Percentiles rank a stretch among this genome's conserved stretches.
Evolutionary conservation across 2,888 invertebrate genomes (phyloP).

Genomic region (Machimus rusticus): DNA sequence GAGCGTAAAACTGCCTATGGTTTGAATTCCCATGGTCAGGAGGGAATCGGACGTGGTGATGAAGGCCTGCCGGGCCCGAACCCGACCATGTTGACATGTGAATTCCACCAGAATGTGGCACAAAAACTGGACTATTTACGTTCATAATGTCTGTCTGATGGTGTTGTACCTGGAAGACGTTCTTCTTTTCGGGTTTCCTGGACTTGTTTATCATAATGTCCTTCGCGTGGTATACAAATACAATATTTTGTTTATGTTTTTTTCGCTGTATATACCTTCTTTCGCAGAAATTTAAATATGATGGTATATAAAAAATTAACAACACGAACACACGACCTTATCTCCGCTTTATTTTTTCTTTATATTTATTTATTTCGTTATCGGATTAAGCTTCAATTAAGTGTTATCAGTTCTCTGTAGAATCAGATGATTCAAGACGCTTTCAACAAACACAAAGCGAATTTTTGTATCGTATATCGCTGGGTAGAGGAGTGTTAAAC

Average conservation of each 20-base stretch:
- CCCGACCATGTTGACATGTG: not conserved
- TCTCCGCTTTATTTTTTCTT: not conserved
- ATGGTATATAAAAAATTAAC: not conserved
- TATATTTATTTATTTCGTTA: not conserved
- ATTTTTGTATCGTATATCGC: not conserved
- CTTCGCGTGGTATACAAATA: not conserved
- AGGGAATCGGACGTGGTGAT: not conserved
- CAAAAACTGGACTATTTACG: slow-evolving; percentile 30
- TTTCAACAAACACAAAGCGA: not conserved
- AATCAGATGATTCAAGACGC: slow-evolving; percentile 21
- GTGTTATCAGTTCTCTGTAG: slow-evolving; percentile 30
- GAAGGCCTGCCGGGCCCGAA: not conserved
- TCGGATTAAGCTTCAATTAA: not conserved
- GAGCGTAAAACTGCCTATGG: not conserved
- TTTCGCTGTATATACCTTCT: not conserved
- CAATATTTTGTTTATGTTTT: not conserved
- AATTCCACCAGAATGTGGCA: not conserved
- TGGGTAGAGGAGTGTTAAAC: not conserved
- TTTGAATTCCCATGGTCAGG: not conserved
- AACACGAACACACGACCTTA: not conserved
- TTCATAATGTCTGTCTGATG: not conserved
- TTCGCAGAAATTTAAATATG: not conserved
- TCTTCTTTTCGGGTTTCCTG: not conserved
- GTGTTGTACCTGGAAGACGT: not conserved
- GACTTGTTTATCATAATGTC: not conserved